phyloP scores from a whole-genome alignment of 2,888 invertebrate species.

The Zelleria hepariella region DNA sequence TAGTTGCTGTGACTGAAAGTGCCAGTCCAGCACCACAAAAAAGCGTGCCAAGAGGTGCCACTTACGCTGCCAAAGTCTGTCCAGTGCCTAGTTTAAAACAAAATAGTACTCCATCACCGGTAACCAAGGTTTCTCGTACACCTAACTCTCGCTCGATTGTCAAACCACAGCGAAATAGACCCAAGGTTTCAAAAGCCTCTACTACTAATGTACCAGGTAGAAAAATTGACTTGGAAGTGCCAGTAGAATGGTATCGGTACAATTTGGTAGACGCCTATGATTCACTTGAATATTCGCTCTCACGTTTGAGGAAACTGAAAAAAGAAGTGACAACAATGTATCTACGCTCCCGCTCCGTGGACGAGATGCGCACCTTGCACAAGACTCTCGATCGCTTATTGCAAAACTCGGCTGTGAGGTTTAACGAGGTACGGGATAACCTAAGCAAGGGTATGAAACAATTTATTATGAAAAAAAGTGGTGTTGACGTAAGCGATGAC shows the following conservation, averaged over 20 bases:
- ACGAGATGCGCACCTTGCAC: conserved; percentile 67
- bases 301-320: conserved; percentile 64
- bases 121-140: background rate
- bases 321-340: conserved; percentile 55
- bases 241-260: conserved; percentile 73
- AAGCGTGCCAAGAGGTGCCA: conserved; percentile 34
- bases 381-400: conserved; percentile 68
- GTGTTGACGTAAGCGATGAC: conserved; percentile 10
- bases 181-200: conserved; percentile 1
- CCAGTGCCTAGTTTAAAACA: conserved; percentile 24
- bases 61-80: conserved; percentile 53
- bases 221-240: conserved; percentile 34
- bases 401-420: conserved; percentile 65
- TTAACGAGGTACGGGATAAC: conserved; percentile 69
- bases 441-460: conserved; percentile 67
- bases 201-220: background rate
- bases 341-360: conserved; percentile 54
- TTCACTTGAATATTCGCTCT: conserved; percentile 69
- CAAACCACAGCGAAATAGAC: background rate
- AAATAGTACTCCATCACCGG: background rate
- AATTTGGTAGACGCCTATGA: conserved; percentile 71
- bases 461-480: conserved; percentile 53
- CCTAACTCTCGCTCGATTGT: background rate
- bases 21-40: conserved; percentile 20
- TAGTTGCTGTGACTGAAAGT: conserved; percentile 55